These are phyloP conservation scores for Peromyscus maniculatus DNA, from an alignment of 2,113 vertebrate species.

Conservation along the genomic window DNA sequence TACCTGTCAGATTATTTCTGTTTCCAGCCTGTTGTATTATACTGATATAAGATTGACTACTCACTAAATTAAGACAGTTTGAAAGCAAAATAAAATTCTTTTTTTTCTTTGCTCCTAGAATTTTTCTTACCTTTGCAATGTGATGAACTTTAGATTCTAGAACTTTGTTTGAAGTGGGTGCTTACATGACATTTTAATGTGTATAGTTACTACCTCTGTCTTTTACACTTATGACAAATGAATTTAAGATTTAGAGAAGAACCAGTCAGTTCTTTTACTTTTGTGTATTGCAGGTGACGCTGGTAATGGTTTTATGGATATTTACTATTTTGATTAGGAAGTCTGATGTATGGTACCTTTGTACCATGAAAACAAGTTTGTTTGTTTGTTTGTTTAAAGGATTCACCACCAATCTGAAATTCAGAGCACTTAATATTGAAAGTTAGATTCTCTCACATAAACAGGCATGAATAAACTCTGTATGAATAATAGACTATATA, in stretches of 20 bases:
- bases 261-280: constrained; percentile 6
- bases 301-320: neutral
- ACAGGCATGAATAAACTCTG: neutral
- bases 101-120: constrained; percentile 26
- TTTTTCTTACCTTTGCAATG: neutral
- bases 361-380: neutral
- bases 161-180: constrained; percentile 41
- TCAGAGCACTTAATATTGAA: constrained; percentile 15
- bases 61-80: constrained; percentile 50
- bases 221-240: neutral
- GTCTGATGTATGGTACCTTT: neutral
- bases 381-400: neutral
- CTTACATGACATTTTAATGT: constrained; percentile 12
- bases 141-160: constrained; percentile 7
- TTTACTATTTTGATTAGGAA: constrained; percentile 20
- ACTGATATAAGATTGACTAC: neutral
- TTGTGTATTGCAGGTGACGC: neutral
- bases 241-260: constrained; percentile 27
- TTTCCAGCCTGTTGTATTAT: neutral
- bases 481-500: neutral
- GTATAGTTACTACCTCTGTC: neutral
- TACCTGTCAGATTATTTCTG: constrained; percentile 1
- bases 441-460: constrained; percentile 2
- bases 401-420: neutral
- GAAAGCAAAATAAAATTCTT: constrained; percentile 53